Conservation (phyloP, 2,113 vertebrate genomes). For the Mesoclemmys tuberculata region DNA sequence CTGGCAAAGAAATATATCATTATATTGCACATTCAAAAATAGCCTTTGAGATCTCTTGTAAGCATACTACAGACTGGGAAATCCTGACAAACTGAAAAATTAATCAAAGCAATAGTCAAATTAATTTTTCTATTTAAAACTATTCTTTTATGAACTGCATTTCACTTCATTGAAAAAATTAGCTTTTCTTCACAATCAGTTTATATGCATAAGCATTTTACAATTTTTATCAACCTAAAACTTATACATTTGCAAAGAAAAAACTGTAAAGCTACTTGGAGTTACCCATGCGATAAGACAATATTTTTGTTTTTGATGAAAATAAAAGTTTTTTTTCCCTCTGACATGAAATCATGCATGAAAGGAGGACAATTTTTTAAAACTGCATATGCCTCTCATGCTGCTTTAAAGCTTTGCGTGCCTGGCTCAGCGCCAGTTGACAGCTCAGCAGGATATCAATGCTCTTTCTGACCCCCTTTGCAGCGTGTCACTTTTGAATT, state of each 20-base stretch:
- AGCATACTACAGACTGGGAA: slow-evolving; percentile 42
- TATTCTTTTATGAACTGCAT: background rate
- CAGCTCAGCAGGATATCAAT: slow-evolving; percentile 95
- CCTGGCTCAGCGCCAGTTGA: slow-evolving; percentile 91
- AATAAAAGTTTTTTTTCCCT: slow-evolving; percentile 53
- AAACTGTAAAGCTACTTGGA: background rate
- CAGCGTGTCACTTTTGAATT: slow-evolving; percentile 91
- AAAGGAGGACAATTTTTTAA: slow-evolving; percentile 79
- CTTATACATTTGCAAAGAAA: background rate
- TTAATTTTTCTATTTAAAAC: background rate
- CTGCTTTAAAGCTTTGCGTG: slow-evolving; percentile 86
- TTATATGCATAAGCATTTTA: slow-evolving; percentile 13
- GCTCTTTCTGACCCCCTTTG: slow-evolving; percentile 86
- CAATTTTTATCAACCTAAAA: slow-evolving; percentile 53
- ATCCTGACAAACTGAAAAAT: slow-evolving; percentile 43
- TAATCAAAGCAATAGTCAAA: slow-evolving; percentile 55
- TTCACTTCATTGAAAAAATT: background rate
- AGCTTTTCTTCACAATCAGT: background rate
- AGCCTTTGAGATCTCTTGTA: background rate
- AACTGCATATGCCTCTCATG: slow-evolving; percentile 87
- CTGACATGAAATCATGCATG: slow-evolving; percentile 81
- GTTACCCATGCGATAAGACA: slow-evolving; percentile 36
- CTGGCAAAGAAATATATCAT: slow-evolving; percentile 17
- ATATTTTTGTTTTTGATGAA: slow-evolving; percentile 53
- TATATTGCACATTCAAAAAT: slow-evolving; percentile 36